Conservation (phyloP, 2,113 vertebrate species). For the Orycteropus afer region DNA sequence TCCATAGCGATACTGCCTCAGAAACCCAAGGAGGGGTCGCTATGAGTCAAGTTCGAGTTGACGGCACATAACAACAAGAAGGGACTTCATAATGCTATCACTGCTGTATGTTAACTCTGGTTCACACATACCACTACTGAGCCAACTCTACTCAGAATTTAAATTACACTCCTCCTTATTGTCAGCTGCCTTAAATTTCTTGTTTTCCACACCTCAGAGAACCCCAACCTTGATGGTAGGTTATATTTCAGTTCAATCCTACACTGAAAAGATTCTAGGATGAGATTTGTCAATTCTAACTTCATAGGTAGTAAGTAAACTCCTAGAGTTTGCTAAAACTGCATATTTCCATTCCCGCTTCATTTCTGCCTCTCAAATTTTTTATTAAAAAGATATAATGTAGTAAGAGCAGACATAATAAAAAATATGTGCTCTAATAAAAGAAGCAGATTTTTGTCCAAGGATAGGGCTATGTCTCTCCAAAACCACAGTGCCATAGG, state of each 20-base stretch:
- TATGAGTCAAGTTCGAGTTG: no score
- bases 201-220: background rate
- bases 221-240: background rate
- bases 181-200: background rate
- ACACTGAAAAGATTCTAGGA: background rate
- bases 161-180: background rate
- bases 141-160: background rate
- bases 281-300: background rate
- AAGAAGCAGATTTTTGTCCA: background rate
- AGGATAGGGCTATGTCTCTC: background rate
- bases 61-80: no score
- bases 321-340: background rate
- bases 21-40: no score
- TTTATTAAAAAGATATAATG: background rate
- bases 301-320: background rate
- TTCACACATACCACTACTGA: background rate
- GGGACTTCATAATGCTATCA: background rate
- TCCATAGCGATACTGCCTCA: no score
- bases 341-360: background rate
- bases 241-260: background rate
- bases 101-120: background rate
- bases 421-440: background rate
- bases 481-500: background rate
- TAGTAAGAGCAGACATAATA: background rate
- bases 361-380: background rate